These are phyloP conservation scores for Drosophila sturtevanti DNA, from an alignment of 1,140 invertebrate species.

Conservation along the genomic window DNA sequence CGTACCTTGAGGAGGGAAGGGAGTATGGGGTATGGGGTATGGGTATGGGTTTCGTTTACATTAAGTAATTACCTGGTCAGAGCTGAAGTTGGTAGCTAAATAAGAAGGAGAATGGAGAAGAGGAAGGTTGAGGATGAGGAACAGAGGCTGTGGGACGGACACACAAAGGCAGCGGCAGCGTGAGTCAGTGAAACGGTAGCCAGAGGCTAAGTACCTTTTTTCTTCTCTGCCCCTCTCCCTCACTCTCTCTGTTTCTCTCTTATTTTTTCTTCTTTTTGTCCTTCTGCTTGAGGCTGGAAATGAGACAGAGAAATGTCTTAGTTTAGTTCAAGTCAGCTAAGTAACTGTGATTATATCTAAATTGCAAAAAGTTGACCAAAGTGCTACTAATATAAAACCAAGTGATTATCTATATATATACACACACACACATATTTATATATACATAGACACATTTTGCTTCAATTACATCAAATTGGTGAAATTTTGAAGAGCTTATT, in stretches of 20 bases:
- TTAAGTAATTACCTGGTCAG: conserved; percentile 71
- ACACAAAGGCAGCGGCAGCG: no score
- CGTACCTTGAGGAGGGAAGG: background rate
- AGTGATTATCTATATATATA: background rate
- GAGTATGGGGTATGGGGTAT: background rate
- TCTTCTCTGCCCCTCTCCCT: conserved; percentile 8
- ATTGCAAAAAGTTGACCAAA: conserved; percentile 8
- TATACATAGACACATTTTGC: background rate
- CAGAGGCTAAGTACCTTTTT: conserved; percentile 24
- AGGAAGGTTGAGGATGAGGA: no score
- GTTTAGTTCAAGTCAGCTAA: conserved; percentile 28
- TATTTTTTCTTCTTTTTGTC: conserved; percentile 14
- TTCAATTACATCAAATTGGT: background rate
- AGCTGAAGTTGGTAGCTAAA: background rate
- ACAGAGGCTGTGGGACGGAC: no score
- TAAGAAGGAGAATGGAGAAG: background rate
- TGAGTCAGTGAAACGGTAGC: background rate
- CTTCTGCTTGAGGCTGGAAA: conserved; percentile 3
- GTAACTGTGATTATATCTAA: conserved; percentile 8
- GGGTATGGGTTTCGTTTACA: conserved; percentile 59
- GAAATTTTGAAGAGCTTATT: background rate
- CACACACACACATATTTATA: background rate
- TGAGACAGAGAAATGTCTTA: conserved; percentile 22
- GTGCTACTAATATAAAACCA: conserved; percentile 5
- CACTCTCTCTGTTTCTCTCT: no score